Evolutionary conservation across 2,797 vertebrate genomes (phyloP), one percentile per base, ranked within the genome.

Genomic region (Eptatretus atami): DNA sequence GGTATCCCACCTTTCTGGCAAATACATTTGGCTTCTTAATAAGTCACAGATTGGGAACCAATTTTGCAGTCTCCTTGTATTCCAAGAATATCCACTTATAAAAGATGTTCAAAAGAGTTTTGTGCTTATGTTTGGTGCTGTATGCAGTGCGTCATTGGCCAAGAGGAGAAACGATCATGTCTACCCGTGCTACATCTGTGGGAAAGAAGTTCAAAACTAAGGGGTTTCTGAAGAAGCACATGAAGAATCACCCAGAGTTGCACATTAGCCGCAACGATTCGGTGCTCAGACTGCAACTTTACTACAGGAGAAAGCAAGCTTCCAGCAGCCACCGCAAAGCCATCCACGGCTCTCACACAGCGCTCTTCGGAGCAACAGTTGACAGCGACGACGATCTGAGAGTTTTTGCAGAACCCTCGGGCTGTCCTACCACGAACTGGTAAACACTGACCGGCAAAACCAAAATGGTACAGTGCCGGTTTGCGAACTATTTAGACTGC

Each of bases 131-230:
- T 66, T 73, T 69, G 57, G n/a, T 65, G 68, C 70, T 74, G 64
- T 71, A 96, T 88, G 87, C 69, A 95, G 96, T n/a, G n/a, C 76
- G 94, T 98, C 71, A 95, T 96, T 63, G 90, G 92, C 92, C 92
- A 0, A 88, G 93, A 19, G 92, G 92, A 70, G 86, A 98, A 71
- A 87, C 87, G 0, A 74, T 98, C 72, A 96, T 1, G 92, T 98
- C 65, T 96, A 96, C 70, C 92, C 90, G 68, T 98, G 92, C 73
- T 85, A 95, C 82, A 84, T 98, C 64, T 98, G 92, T 66, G 92
- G 86, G 53, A 98, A 98, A n/a, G 74, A 96, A 96, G 72, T 98
- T 96, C 76, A 98, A 98, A 71, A 95, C 90, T 0, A 77, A 86
- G 69, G 88, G 87, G 57, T 96, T 98, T 74, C 77, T 98, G 68